Evolutionary conservation across 2,113 vertebrate genomes (phyloP).

Genomic region (Aldabrachelys gigantea): DNA sequence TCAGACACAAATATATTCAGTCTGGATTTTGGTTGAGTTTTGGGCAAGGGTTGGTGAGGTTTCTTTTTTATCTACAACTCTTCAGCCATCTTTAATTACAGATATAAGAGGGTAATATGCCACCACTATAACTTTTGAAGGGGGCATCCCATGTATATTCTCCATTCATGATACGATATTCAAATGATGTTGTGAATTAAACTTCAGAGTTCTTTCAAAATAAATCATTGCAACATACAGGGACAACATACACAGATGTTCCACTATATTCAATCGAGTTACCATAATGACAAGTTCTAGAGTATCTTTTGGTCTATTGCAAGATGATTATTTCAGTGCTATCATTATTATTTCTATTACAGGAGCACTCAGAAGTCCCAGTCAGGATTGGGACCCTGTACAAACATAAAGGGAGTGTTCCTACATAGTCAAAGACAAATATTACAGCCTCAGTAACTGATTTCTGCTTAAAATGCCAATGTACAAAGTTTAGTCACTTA

Average conservation of each 20-base stretch:
- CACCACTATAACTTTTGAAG: neutral
- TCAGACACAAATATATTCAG: neutral
- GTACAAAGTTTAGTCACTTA: neutral
- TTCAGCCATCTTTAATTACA: neutral
- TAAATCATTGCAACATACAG: neutral
- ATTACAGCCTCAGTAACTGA: neutral
- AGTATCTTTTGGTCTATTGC: neutral
- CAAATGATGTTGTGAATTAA: neutral
- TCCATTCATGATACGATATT: neutral
- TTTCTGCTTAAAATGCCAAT: neutral
- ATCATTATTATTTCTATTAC: neutral
- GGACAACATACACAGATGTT: neutral
- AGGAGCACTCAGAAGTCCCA: neutral
- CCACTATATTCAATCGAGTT: neutral
- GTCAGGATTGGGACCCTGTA: neutral
- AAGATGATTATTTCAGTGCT: constrained; percentile 5
- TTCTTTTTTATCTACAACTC: fast-evolving
- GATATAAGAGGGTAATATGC: neutral
- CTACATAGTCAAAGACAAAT: neutral
- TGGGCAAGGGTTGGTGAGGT: neutral
- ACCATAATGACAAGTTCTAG: neutral
- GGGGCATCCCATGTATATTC: neutral
- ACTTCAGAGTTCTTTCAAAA: neutral
- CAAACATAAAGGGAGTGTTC: neutral
- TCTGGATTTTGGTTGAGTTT: neutral